A percentile compares a stretch with the other conserved stretches of the same genome.
Evolutionary conservation across 2,888 invertebrate genomes (phyloP).

Genomic region (Calliphora vomitoria): DNA sequence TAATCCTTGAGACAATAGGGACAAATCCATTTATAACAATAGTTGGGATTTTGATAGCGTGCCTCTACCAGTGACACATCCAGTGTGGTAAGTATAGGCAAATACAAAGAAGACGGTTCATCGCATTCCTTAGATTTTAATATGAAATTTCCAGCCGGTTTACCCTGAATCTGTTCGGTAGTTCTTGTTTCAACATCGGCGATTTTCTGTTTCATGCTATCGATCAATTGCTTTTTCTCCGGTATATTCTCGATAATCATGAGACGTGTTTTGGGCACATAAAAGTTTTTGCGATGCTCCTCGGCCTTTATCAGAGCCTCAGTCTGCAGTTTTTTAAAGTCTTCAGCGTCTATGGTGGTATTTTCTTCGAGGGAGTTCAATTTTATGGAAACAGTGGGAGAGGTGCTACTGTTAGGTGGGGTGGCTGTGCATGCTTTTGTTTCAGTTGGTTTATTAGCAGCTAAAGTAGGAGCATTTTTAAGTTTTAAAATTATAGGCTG

Average conservation of each 20-base stretch:
- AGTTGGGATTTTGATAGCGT: slow-evolving; percentile 71
- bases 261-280: slow-evolving; percentile 70
- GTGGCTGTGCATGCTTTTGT: neutral
- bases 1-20: slow-evolving; percentile 77
- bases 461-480: neutral
- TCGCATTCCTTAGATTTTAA: slow-evolving; percentile 8
- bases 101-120: slow-evolving; percentile 58
- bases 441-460: neutral
- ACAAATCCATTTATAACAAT: slow-evolving; percentile 78
- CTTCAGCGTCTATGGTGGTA: slow-evolving; percentile 63
- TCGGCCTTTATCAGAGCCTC: slow-evolving; percentile 61
- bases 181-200: slow-evolving; percentile 63
- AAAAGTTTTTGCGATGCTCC: slow-evolving; percentile 71
- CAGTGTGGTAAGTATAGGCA: slow-evolving; percentile 61
- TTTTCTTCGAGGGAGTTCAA: slow-evolving; percentile 50
- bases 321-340: slow-evolving; percentile 62
- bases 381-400: slow-evolving; percentile 41
- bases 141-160: slow-evolving; percentile 37
- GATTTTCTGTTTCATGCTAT: slow-evolving; percentile 78
- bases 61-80: slow-evolving; percentile 65
- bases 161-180: slow-evolving; percentile 55
- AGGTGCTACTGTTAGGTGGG: neutral
- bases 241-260: slow-evolving; percentile 77
- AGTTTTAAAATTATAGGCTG: slow-evolving; percentile 5
- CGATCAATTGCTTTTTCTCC: slow-evolving; percentile 78